phyloP scores from a whole-genome alignment of 2,113 vertebrate species.

The Ophthalmolycus amberensis region DNA sequence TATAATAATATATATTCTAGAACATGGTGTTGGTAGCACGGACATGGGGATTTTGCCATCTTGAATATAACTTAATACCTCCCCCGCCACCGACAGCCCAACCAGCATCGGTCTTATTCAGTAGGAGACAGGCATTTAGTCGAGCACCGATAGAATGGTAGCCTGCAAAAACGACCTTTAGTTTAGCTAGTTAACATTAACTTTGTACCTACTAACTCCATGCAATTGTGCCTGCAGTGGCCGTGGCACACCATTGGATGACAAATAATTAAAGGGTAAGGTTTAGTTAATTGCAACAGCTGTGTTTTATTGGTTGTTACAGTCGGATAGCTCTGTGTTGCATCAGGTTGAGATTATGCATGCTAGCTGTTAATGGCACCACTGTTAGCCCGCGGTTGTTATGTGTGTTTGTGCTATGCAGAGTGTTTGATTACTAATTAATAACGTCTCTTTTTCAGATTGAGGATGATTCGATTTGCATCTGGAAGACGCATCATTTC shows the following conservation, averaged over 20 bases:
- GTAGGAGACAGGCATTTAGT: slow-evolving; percentile 54
- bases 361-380: slow-evolving; percentile 32
- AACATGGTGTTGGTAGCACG: neutral
- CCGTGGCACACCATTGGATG: neutral
- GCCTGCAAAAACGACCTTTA: slow-evolving; percentile 63
- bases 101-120: slow-evolving; percentile 35
- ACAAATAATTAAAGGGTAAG: neutral
- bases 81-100: slow-evolving; percentile 53
- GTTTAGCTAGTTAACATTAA: slow-evolving; percentile 21
- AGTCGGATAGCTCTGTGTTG: slow-evolving; percentile 31
- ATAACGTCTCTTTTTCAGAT: slow-evolving; percentile 46
- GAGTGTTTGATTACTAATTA: neutral
- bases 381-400: neutral
- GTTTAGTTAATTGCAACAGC: neutral
- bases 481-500: slow-evolving; percentile 30
- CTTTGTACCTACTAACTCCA: neutral
- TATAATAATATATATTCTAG: too few species aligned
- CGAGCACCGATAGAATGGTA: slow-evolving; percentile 41
- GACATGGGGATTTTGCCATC: neutral
- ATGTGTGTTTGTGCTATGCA: neutral
- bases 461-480: slow-evolving; percentile 67
- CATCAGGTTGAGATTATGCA: slow-evolving; percentile 35
- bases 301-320: slow-evolving; percentile 24
- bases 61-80: slow-evolving; percentile 66
- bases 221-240: neutral